Base-by-base conservation (phyloP, 2,113 vertebrate genomes). In the Aleadryas rufinucha region DNA sequence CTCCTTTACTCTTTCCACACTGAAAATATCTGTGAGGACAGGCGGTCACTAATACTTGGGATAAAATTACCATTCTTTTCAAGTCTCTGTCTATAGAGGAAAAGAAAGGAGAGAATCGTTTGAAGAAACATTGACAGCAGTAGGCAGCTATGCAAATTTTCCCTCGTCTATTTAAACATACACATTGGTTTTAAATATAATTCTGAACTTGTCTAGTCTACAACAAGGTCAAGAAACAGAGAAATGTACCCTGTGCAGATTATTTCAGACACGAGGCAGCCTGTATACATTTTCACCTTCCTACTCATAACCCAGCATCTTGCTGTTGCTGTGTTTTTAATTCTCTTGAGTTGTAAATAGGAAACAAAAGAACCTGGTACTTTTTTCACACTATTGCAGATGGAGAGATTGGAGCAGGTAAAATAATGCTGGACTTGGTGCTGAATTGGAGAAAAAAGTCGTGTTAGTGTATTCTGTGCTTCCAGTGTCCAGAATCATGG, bases 281-380 rank as follows among this genome's bases (percentile, higher is more conserved):
- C 96, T 95, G 93, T 95, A 92, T 96, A 63, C 65, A 92, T 96
- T 97, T 96, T 93, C 90, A 89, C 93, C 95, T 92, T 97, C 96
- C 93, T 88, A 94, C 96, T 96, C 88, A 23, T 71, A 90, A 23
- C 60, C 79, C 41, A 75, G 88, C 61, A 90, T 90, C 79, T 93
- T 89, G 85, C 86, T 68, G 83, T 84, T 86, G 60, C 83, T 92
- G 7, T 89, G 90, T 75, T 94, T 93, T 95, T 83, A 66, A 61
- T 90, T 93, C 59, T 84, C 47, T 75, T 47, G 64, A 12, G 44
- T 88, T 82, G 72, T 92, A 96, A 93, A 90, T 61, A 82, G 76
- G 56, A 86, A 91, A 92, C 81, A 91, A 95, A 96, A 84, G 81
- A 89, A 71, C 42, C 14, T 71, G 83, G 18, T 27, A 22, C 42